phyloP scores from a whole-genome alignment of 2,888 invertebrate species.

The Heliconius aoede region DNA sequence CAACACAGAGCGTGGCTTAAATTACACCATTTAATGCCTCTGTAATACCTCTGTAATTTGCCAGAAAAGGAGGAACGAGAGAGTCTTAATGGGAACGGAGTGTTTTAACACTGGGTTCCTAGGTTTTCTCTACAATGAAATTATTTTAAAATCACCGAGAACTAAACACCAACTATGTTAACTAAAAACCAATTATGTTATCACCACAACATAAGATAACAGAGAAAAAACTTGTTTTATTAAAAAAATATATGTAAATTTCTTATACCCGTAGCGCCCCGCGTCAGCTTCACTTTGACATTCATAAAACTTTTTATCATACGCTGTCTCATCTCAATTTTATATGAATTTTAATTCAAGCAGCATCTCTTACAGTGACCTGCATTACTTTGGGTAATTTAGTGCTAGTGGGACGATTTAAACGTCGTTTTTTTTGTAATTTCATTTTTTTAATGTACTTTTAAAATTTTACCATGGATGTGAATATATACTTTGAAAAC shows the following conservation, averaged over 20 bases:
- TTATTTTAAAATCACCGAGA: too few species aligned
- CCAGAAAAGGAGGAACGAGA: too few species aligned
- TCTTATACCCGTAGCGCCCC: not conserved
- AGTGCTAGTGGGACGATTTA: not conserved
- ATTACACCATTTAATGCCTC: too few species aligned
- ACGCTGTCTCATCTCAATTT: constrained; percentile 38
- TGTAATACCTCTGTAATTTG: too few species aligned
- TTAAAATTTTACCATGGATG: too few species aligned
- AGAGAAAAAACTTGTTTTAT: constrained; percentile 8
- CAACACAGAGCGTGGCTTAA: too few species aligned
- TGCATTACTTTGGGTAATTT: constrained; percentile 26
- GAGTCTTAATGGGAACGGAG: too few species aligned
- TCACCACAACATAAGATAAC: not conserved
- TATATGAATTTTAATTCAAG: constrained; percentile 43
- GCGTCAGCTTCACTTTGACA: constrained; percentile 38
- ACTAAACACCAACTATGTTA: too few species aligned
- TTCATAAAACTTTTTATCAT: constrained; percentile 39
- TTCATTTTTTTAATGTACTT: too few species aligned
- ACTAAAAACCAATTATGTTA: not conserved
- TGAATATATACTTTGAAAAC: too few species aligned
- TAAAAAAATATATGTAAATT: constrained; percentile 4
- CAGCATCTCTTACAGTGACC: constrained; percentile 32
- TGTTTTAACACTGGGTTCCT: too few species aligned
- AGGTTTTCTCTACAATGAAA: too few species aligned
- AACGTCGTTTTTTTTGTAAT: not conserved